Percentiles rank a stretch among this genome's conserved stretches.
These are phyloP conservation scores for Anniella stebbinsi DNA, from an alignment of 2,797 vertebrate species.

Conservation along the genomic window DNA sequence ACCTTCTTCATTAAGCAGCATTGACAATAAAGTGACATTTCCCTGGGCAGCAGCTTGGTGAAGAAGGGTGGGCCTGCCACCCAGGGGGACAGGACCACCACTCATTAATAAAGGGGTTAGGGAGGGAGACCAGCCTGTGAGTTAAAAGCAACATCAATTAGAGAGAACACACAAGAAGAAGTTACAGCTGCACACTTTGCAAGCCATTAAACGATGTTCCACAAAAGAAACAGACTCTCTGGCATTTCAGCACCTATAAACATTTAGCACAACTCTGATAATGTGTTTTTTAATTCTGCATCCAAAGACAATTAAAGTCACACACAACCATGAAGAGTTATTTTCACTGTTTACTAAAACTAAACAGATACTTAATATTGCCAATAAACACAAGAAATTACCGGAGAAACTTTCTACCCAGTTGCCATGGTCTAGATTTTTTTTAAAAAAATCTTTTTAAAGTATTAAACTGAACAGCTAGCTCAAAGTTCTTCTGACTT, in stretches of 20 bases:
- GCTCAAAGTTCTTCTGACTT: background rate
- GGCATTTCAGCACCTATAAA: slow-evolving; percentile 63
- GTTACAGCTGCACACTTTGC: slow-evolving; percentile 53
- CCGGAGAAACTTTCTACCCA: slow-evolving; percentile 27
- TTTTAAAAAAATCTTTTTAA: slow-evolving; percentile 7
- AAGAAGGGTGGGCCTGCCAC: slow-evolving; percentile 97
- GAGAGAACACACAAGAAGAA: slow-evolving; percentile 61
- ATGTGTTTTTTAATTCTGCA: slow-evolving; percentile 44
- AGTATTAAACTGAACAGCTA: slow-evolving; percentile 47
- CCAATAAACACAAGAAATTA: slow-evolving; percentile 42
- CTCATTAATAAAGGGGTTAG: slow-evolving; percentile 93
- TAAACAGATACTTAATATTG: slow-evolving; percentile 39
- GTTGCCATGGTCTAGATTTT: slow-evolving; percentile 31
- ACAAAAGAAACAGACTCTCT: slow-evolving; percentile 36
- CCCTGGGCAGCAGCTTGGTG: slow-evolving; percentile 99
- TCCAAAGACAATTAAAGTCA: slow-evolving; percentile 48
- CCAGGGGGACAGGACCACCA: slow-evolving; percentile 99
- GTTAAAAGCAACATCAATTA: slow-evolving; percentile 85
- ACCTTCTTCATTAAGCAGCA: slow-evolving; percentile 99
- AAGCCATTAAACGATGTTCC: slow-evolving; percentile 34
- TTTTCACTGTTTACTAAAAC: slow-evolving; percentile 59
- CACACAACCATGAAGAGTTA: slow-evolving; percentile 23
- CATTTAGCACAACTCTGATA: slow-evolving; percentile 53
- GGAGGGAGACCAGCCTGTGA: slow-evolving; percentile 98
- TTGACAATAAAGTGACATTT: slow-evolving; percentile 99